phyloP scores from a whole-genome alignment of 1,140 invertebrate species.

The Leucophenga varia region DNA sequence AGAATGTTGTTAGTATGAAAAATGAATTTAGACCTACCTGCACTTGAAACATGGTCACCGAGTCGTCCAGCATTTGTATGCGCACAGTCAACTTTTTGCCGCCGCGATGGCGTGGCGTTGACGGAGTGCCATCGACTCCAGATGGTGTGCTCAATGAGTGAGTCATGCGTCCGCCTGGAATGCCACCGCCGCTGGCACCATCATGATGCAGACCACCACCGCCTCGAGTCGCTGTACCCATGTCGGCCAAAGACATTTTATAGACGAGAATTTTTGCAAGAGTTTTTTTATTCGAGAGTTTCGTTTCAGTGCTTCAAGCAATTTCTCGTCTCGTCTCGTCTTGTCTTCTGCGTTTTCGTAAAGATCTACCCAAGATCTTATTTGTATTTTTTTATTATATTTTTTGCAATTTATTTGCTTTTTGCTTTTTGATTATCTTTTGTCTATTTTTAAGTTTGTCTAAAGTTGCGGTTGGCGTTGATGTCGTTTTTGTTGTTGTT shows the following conservation, averaged over 20 bases:
- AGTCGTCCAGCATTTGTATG: slow-evolving; percentile 86
- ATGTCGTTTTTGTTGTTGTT: too few species aligned
- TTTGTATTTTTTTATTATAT: not conserved
- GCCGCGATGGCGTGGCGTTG: slow-evolving; percentile 71
- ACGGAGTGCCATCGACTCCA: slow-evolving; percentile 76
- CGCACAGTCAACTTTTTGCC: slow-evolving; percentile 85
- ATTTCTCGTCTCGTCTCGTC: not conserved
- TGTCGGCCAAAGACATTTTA: slow-evolving; percentile 54
- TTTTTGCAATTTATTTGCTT: not conserved
- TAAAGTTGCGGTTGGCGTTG: not conserved
- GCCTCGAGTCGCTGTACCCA: slow-evolving; percentile 45
- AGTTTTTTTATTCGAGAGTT: not conserved
- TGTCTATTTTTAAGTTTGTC: not conserved
- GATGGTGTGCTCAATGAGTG: slow-evolving; percentile 81
- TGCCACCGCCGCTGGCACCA: slow-evolving; percentile 23
- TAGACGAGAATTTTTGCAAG: slow-evolving; percentile 46
- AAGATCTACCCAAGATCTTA: not conserved
- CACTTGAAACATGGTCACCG: slow-evolving; percentile 86
- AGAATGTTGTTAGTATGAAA: too few species aligned
- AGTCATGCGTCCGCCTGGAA: slow-evolving; percentile 65
- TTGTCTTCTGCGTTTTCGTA: not conserved
- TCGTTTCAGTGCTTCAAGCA: not conserved
- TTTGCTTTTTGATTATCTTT: not conserved
- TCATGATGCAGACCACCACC: slow-evolving; percentile 10
- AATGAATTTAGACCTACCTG: too few species aligned